Conservation (phyloP, 2,113 vertebrate species). For the Gadus chalcogrammus region DNA sequence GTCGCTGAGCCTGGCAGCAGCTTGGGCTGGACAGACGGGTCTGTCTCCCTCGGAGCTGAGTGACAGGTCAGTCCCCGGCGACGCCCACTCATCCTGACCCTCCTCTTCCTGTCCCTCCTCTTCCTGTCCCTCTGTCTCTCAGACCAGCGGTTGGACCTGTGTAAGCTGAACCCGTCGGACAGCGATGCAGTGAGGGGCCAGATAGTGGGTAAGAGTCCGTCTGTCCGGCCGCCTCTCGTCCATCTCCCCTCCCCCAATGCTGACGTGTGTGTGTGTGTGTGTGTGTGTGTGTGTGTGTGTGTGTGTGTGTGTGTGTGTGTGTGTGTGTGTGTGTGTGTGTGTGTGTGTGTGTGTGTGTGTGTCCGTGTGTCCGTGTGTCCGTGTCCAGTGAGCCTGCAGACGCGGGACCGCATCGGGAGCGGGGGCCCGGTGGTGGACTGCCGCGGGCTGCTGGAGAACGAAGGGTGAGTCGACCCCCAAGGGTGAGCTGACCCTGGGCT, state of each 20-base stretch:
- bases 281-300: background rate
- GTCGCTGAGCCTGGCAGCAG: no score
- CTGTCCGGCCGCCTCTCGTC: background rate
- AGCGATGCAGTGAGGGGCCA: constrained; percentile 96
- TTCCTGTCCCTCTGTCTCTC: constrained; percentile 40
- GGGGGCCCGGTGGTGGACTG: constrained; percentile 96
- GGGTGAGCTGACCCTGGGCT: no score
- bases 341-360: constrained; percentile 18
- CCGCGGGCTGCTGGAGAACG: constrained; percentile 91
- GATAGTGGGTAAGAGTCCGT: constrained; percentile 87
- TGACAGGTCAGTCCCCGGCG: no score
- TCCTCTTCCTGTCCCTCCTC: constrained; percentile 17
- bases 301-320: constrained; percentile 3
- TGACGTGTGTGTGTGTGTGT: background rate
- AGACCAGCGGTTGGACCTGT: constrained; percentile 99
- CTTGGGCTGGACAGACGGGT: no score
- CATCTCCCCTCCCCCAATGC: background rate
- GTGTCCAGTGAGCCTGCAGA: constrained; percentile 91
- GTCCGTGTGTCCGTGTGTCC: constrained; percentile 5
- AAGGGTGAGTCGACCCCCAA: constrained; percentile 96
- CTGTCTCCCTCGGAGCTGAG: no score
- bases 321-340: background rate
- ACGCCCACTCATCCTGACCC: background rate
- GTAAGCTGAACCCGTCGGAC: constrained; percentile 96
- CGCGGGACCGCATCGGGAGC: constrained; percentile 90